Evolutionary conservation across 2,888 invertebrate species (phyloP).

Genomic region (Mylabris sibirica): DNA sequence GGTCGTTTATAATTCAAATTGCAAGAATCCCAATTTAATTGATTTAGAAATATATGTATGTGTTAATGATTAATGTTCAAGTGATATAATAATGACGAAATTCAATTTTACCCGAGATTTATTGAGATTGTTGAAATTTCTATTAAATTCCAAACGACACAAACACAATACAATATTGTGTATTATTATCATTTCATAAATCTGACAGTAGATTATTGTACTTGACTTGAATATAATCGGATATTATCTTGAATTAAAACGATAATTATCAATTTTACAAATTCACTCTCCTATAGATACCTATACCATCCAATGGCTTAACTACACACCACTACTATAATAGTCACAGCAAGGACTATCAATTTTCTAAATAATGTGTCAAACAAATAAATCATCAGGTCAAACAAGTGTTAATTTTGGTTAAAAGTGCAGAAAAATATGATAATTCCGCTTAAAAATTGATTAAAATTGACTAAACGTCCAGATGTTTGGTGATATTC

Average conservation of each 20-base stretch:
- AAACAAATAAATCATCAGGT: no score
- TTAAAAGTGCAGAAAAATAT: no score
- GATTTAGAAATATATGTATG: background rate
- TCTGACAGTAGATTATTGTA: background rate
- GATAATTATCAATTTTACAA: background rate
- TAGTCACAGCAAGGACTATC: no score
- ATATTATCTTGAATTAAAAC: background rate
- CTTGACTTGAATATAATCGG: background rate
- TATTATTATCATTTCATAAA: background rate
- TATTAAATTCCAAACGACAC: background rate
- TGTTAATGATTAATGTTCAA: background rate
- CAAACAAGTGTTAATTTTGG: no score
- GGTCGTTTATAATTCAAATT: background rate
- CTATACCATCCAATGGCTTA: no score
- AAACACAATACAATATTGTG: background rate
- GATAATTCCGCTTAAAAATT: no score
- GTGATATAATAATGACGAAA: background rate
- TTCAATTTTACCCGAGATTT: background rate
- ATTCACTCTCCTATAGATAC: no score
- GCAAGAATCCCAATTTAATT: background rate
- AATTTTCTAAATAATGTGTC: no score
- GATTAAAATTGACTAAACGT: no score
- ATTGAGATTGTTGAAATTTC: background rate
- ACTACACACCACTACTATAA: no score
- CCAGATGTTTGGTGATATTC: no score